A percentile compares a stretch with the other conserved stretches of the same genome.
phyloP scores from a whole-genome alignment of 2,113 vertebrate genomes.

The Anas platyrhynchos region DNA sequence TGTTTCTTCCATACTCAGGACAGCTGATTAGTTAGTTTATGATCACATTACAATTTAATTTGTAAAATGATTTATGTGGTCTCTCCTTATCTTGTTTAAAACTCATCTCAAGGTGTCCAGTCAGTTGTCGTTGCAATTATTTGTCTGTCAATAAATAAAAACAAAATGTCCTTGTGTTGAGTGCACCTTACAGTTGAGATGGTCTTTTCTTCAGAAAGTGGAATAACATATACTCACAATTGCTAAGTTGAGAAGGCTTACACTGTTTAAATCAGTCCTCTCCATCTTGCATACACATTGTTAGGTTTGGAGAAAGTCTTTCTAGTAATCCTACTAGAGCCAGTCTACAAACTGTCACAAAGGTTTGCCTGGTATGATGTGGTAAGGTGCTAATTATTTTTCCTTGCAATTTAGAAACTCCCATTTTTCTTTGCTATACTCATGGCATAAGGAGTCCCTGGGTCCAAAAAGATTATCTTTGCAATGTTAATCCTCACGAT shows the following conservation, averaged over 20 bases:
- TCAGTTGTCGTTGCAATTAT: background rate
- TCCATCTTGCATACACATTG: background rate
- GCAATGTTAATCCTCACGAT: background rate
- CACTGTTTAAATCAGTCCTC: accelerated
- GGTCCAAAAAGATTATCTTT: background rate
- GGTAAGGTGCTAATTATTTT: background rate
- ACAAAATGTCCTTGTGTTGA: background rate
- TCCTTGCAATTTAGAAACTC: background rate
- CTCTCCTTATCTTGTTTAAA: background rate
- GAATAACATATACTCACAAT: background rate
- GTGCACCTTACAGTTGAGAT: background rate
- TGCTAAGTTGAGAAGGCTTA: background rate
- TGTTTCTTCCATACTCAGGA: background rate
- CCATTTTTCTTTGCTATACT: background rate
- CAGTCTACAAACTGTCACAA: accelerated
- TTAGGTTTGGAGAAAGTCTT: background rate
- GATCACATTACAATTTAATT: background rate
- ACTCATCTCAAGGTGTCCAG: background rate
- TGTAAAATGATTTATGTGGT: background rate
- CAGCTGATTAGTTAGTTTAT: background rate
- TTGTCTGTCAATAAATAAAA: background rate
- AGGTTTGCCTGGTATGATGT: accelerated
- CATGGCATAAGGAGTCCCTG: background rate
- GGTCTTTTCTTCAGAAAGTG: background rate
- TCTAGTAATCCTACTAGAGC: background rate